Conservation (phyloP, 2,113 vertebrate species). For the Neodontobutis hainanensis region DNA sequence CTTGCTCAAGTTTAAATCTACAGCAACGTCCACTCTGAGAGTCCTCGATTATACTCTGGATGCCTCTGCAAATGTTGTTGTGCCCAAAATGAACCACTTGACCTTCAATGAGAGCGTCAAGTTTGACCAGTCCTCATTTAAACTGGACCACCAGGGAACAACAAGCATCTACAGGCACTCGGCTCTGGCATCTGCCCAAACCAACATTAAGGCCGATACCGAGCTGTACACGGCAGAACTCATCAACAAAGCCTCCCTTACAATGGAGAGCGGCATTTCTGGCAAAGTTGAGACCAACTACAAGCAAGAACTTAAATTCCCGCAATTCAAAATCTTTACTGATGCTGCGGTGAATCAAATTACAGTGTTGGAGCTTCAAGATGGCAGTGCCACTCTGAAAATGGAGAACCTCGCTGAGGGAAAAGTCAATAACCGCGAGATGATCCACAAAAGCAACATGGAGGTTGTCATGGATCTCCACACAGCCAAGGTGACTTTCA, state of each 20-base stretch:
- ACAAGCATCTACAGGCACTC: slow-evolving; percentile 72
- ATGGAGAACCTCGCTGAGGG: slow-evolving; percentile 78
- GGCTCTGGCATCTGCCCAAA: slow-evolving; percentile 77
- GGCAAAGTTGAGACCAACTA: slow-evolving; percentile 77
- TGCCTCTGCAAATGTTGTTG: slow-evolving; percentile 79
- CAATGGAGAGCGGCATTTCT: slow-evolving; percentile 77
- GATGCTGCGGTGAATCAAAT: slow-evolving; percentile 79
- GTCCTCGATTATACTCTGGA: slow-evolving; percentile 81
- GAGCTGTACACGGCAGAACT: slow-evolving; percentile 79
- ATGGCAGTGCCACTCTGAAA: slow-evolving; percentile 69
- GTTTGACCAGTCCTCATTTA: slow-evolving; percentile 78
- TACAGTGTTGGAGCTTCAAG: slow-evolving; percentile 74
- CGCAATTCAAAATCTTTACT: slow-evolving; percentile 78
- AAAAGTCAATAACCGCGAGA: slow-evolving; percentile 82
- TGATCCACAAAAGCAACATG: slow-evolving; percentile 79
- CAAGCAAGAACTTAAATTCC: slow-evolving; percentile 83
- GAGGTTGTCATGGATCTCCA: slow-evolving; percentile 76
- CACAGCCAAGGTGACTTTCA: slow-evolving; percentile 73
- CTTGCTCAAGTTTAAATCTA: slow-evolving; percentile 77
- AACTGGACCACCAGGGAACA: slow-evolving; percentile 78
- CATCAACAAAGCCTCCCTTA: slow-evolving; percentile 74
- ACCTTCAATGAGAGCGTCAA: slow-evolving; percentile 82
- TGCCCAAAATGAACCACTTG: slow-evolving; percentile 75
- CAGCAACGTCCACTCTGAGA: slow-evolving; percentile 79
- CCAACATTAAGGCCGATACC: slow-evolving; percentile 74